A percentile compares a stretch with the other conserved stretches of the same genome.
phyloP scores from a whole-genome alignment of 2,888 invertebrate genomes.

The Limnephilus rhombicus region DNA sequence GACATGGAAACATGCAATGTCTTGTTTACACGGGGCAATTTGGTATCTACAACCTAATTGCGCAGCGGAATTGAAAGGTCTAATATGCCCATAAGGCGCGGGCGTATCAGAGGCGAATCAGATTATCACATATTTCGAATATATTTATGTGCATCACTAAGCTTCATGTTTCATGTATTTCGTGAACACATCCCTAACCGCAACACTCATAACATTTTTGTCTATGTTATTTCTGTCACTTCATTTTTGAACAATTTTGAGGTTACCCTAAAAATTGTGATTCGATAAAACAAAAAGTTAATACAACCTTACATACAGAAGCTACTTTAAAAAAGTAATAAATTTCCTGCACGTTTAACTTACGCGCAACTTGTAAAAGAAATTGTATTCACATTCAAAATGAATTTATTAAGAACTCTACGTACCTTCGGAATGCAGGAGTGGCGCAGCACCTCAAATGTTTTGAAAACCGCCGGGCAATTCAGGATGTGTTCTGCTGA shows the following conservation, averaged over 20 bases:
- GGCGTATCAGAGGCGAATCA: too few relatives aligned
- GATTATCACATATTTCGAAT: too few relatives aligned
- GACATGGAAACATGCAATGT: too few relatives aligned
- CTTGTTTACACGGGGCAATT: too few relatives aligned
- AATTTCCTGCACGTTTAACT: background rate
- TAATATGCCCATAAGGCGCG: too few relatives aligned
- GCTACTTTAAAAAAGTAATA: background rate
- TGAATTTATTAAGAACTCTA: conserved; percentile 21
- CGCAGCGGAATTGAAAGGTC: too few relatives aligned
- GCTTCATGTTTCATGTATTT: too few relatives aligned
- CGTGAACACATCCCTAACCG: too few relatives aligned
- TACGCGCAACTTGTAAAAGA: background rate
- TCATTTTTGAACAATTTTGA: background rate
- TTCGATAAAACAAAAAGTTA: background rate
- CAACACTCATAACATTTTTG: background rate
- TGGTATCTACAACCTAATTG: too few relatives aligned
- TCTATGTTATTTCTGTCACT: conserved; percentile 1
- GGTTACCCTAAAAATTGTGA: background rate
- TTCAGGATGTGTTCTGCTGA: conserved; percentile 12
- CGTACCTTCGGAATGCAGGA: conserved; percentile 9
- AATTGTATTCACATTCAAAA: background rate
- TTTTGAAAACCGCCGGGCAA: background rate
- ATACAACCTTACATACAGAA: background rate
- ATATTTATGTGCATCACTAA: too few relatives aligned
- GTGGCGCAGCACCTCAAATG: conserved; percentile 9